Evolutionary conservation across 64 coral and sea anemone species (phyloP), one percentile per base, ranked within the genome.

Genomic region (Platygyra sinensis): DNA sequence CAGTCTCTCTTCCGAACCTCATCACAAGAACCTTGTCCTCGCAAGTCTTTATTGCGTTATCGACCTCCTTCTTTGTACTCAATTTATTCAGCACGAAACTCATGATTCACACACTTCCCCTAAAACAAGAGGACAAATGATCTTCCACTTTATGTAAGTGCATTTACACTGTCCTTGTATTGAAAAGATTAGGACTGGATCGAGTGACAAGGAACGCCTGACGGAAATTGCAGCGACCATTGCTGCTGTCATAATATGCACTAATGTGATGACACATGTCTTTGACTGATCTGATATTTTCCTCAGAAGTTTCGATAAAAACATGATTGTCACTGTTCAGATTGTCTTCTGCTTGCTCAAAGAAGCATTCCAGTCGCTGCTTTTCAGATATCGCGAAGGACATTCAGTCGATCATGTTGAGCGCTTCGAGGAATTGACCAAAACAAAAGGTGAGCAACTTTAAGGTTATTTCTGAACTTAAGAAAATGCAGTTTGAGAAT

Each of bases 21-120:
- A 99, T 62, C 69, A 99, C 97, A 22, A 99, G 74, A 67, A 99
- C 97, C 57, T 99, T 99, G 67, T 99, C 97, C 90, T 99, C 97
- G 13, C 94, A 91, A 36, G 54, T 78, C 72, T 95, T 93, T 84
- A 99, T 99, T 10, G 91, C 97, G 80, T 93, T 96, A 90, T 99
- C 97, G 4, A 99, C 67, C 19, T 99, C 97, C 30, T 93, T 99
- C 85, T 99, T 99, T 11, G 83, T 85, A 11, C 78, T 87, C 55
- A 99, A 67, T 50, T 77, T 96, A 60, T 74, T 93, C 36, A 99
- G 83, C 27, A 99, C 69, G 62, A 93, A 99, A 62, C 97, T 99
- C 97, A 99, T 98, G 2, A 27, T 69, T 57, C 3, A 36, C 33
- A 36, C 33, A 36, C 33, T 36, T 1, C 33, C 13, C 52, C 8